Evolutionary conservation across 2,888 invertebrate species (phyloP).

Genomic region (Amiota communis): DNA sequence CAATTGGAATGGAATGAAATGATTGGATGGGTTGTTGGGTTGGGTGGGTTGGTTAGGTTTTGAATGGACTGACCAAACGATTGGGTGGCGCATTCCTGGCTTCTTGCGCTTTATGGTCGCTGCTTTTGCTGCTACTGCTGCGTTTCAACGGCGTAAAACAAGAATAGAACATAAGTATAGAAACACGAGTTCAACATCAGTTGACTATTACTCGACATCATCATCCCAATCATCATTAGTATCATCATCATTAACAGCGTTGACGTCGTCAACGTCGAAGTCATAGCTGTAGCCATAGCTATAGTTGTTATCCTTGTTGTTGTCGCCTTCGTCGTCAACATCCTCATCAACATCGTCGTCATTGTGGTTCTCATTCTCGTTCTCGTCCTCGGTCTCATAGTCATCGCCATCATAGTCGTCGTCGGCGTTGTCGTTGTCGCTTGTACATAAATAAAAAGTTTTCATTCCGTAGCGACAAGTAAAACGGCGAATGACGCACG

Average conservation of each 20-base stretch:
- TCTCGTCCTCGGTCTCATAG: neutral
- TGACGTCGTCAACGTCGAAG: constrained; percentile 39
- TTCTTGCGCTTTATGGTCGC: constrained; percentile 31
- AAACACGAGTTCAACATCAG: too few relatives aligned
- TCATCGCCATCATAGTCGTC: neutral
- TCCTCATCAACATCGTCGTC: constrained; percentile 53
- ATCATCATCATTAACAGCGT: neutral
- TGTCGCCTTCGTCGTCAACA: constrained; percentile 40
- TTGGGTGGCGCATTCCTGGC: too few relatives aligned
- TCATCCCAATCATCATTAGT: too few relatives aligned
- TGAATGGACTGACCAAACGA: too few relatives aligned
- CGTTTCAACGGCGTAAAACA: neutral
- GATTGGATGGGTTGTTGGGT: too few relatives aligned
- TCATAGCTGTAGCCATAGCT: constrained; percentile 40
- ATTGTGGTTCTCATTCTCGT: constrained; percentile 12
- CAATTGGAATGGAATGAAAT: too few relatives aligned
- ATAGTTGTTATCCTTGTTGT: constrained; percentile 39
- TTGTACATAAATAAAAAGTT: constrained; percentile 73
- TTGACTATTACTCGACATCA: too few relatives aligned
- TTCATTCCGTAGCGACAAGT: constrained; percentile 73
- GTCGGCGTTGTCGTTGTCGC: constrained; percentile 41
- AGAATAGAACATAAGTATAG: too few relatives aligned
- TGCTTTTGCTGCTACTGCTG: constrained; percentile 33
- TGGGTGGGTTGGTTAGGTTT: too few relatives aligned
- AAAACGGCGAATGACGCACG: constrained; percentile 69